Conservation (phyloP, 2,888 invertebrate species). For the Conchocele bisecta region DNA sequence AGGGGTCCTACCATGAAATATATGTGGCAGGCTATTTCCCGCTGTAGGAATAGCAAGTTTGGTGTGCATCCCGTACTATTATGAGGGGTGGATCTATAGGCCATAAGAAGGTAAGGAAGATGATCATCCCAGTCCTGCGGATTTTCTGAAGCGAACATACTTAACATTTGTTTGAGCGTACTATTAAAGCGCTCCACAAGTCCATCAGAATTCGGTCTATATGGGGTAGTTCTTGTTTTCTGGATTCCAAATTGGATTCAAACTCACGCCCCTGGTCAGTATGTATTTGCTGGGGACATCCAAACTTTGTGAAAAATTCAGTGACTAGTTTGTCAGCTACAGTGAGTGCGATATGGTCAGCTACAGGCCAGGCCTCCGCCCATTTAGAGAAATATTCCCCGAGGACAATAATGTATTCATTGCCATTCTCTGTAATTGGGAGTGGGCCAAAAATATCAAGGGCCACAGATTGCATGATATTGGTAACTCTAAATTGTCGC, state of each 20-base stretch:
- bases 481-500: slow-evolving; percentile 16
- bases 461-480: slow-evolving; percentile 37
- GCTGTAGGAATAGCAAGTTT: slow-evolving; percentile 45
- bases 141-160: slow-evolving; percentile 35
- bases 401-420: slow-evolving; percentile 57
- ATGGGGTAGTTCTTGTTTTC: slow-evolving; percentile 57
- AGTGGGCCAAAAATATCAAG: slow-evolving; percentile 60
- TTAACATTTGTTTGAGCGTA: slow-evolving; percentile 45
- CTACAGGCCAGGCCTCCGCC: slow-evolving; percentile 35
- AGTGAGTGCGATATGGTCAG: slow-evolving; percentile 46
- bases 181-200: slow-evolving; percentile 52
- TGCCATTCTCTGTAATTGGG: slow-evolving; percentile 42
- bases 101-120: slow-evolving; percentile 46
- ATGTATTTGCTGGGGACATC: slow-evolving; percentile 46
- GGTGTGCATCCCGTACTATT: slow-evolving; percentile 47
- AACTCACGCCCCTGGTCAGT: slow-evolving; percentile 60
- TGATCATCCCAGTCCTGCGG: slow-evolving; percentile 55
- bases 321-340: slow-evolving; percentile 54
- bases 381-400: slow-evolving; percentile 61
- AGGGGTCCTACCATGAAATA: slow-evolving; percentile 47
- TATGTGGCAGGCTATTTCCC: slow-evolving; percentile 46
- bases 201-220: slow-evolving; percentile 51
- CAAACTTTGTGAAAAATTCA: slow-evolving; percentile 48
- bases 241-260: slow-evolving; percentile 50
- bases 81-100: slow-evolving; percentile 44